Conservation (phyloP, 1,140 invertebrate genomes). For the Asbolus verrucosus region DNA sequence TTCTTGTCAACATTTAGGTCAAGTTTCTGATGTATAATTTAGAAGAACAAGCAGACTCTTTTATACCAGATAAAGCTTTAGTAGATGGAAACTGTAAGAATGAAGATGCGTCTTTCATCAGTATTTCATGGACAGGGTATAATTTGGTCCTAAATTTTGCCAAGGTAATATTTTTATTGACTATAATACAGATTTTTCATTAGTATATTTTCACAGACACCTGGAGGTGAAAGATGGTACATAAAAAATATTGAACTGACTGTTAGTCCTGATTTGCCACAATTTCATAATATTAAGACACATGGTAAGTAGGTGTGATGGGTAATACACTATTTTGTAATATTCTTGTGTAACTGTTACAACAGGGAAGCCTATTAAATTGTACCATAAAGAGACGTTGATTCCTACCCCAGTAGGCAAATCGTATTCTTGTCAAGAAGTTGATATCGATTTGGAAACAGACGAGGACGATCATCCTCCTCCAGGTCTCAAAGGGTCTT, state of each 20-base stretch:
- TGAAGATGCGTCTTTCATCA: conserved; percentile 76
- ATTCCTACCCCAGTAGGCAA: conserved; percentile 89
- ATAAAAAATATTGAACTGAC: conserved; percentile 78
- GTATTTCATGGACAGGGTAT: conserved; percentile 79
- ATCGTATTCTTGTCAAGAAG: conserved; percentile 82
- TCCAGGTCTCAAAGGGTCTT: conserved; percentile 57
- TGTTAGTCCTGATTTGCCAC: conserved; percentile 67
- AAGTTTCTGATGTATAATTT: conserved; percentile 60
- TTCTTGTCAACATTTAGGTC: too few species aligned
- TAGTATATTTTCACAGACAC: conserved; percentile 71
- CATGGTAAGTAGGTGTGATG: conserved; percentile 72
- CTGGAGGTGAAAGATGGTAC: conserved; percentile 88
- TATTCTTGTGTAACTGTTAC: conserved; percentile 36
- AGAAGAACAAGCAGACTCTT: conserved; percentile 60
- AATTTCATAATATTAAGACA: conserved; percentile 53
- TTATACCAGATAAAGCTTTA: conserved; percentile 59
- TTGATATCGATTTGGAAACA: conserved; percentile 67
- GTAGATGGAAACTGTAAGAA: conserved; percentile 71
- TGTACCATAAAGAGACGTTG: conserved; percentile 74
- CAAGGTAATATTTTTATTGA: conserved; percentile 69
- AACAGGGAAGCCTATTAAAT: conserved; percentile 67
- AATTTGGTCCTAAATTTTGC: conserved; percentile 76
- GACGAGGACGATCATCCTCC: conserved; percentile 65
- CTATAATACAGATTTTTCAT: conserved; percentile 1
- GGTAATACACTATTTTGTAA: conserved; percentile 65